phyloP scores from a whole-genome alignment of 1,140 invertebrate species.

The Microplitis mediator region DNA sequence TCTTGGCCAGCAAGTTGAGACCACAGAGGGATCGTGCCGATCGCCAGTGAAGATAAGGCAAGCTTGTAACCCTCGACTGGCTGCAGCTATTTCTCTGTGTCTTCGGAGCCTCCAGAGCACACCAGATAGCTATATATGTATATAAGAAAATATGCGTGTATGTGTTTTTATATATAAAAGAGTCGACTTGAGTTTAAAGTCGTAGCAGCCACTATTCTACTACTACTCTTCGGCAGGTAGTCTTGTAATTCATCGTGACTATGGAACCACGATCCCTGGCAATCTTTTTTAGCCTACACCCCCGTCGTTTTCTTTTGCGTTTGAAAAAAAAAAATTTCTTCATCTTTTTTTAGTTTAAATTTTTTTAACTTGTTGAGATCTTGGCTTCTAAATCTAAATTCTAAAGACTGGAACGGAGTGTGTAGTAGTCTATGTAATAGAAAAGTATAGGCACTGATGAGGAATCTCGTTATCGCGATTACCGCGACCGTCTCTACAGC shows the following conservation, averaged over 20 bases:
- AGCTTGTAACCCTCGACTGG: constrained; percentile 8
- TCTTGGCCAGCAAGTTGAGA: constrained; percentile 7
- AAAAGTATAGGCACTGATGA: not conserved
- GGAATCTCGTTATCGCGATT: constrained; percentile 22
- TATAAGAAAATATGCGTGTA: not conserved
- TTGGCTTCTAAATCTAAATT: constrained; percentile 15
- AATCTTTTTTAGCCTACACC: constrained; percentile 11
- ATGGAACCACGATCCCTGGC: not conserved
- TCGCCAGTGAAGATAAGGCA: constrained; percentile 13
- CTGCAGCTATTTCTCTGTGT: constrained; percentile 5
- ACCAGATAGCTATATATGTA: not conserved
- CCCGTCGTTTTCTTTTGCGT: constrained; percentile 13
- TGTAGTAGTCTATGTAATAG: not conserved
- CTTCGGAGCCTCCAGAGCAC: not conserved
- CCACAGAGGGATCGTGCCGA: constrained; percentile 18
- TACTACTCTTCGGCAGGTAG: constrained; percentile 30
- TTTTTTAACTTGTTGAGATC: constrained; percentile 4
- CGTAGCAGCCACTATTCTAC: not conserved
- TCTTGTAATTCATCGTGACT: constrained; percentile 34
- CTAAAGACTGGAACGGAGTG: not conserved
- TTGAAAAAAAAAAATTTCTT: not conserved
- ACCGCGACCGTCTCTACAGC: not conserved
- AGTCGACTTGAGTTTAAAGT: constrained; percentile 18
- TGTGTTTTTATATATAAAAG: not conserved
- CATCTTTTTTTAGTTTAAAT: not conserved